Evolutionary conservation across 1,140 invertebrate genomes (phyloP).

Genomic region (Trichoplusia ni): DNA sequence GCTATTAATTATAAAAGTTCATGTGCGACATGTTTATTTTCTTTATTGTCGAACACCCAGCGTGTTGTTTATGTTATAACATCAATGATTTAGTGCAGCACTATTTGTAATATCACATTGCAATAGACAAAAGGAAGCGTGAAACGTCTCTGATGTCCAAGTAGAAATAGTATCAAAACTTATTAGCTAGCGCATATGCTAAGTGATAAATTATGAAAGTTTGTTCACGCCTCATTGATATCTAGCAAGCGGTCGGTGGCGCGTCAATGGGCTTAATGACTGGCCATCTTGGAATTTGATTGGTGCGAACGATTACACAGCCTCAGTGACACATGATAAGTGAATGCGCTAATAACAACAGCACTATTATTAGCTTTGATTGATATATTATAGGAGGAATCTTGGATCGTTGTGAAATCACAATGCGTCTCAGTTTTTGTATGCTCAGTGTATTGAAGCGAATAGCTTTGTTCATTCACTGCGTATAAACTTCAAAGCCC

Average conservation of each 20-base stretch:
- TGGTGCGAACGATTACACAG: constrained; percentile 42
- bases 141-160: background rate
- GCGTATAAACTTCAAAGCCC: background rate
- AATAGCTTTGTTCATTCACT: background rate
- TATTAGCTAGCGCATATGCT: constrained; percentile 16
- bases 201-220: constrained; percentile 58
- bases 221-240: constrained; percentile 63
- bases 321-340: constrained; percentile 51
- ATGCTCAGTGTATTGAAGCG: background rate
- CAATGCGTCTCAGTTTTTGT: constrained; percentile 14
- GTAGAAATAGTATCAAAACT: constrained; percentile 29
- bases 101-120: constrained; percentile 2
- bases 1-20: constrained; percentile 26
- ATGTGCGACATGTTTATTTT: constrained; percentile 26
- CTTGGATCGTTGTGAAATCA: constrained; percentile 11
- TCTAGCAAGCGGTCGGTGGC: constrained; percentile 40
- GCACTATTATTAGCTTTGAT: constrained; percentile 56
- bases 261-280: constrained; percentile 63
- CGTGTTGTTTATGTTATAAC: constrained; percentile 20
- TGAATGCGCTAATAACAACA: constrained; percentile 65
- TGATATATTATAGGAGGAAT: constrained; percentile 34
- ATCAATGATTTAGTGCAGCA: constrained; percentile 16
- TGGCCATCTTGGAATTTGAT: constrained; percentile 48
- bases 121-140: constrained; percentile 10
- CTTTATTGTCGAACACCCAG: constrained; percentile 26